Percentiles rank a stretch among this genome's conserved stretches.
Evolutionary conservation across 2,888 invertebrate species (phyloP).

Genomic region (Pollenia amentaria): DNA sequence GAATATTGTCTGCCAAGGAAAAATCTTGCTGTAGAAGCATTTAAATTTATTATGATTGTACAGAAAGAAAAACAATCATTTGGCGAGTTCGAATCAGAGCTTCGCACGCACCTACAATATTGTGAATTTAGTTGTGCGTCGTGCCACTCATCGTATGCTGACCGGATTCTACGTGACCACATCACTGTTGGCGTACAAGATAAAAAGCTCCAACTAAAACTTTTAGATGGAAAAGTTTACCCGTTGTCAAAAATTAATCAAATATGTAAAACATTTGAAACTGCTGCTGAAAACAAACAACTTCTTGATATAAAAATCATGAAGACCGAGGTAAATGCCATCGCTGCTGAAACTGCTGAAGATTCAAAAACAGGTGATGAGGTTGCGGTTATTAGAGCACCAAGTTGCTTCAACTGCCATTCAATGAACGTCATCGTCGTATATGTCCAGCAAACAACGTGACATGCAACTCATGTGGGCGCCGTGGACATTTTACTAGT

Average conservation of each 20-base stretch:
- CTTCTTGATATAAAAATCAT: constrained; percentile 46
- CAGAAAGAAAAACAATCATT: constrained; percentile 74
- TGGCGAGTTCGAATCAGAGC: constrained; percentile 71
- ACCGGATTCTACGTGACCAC: constrained; percentile 71
- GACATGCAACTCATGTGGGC: background rate
- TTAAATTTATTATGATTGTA: constrained; percentile 69
- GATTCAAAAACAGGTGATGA: constrained; percentile 10
- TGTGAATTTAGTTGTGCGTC: constrained; percentile 70
- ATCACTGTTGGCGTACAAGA: constrained; percentile 67
- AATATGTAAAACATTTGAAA: constrained; percentile 64
- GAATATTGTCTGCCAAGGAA: constrained; percentile 64
- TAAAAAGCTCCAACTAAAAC: constrained; percentile 67
- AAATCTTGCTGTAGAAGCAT: constrained; percentile 64
- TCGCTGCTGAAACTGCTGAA: background rate
- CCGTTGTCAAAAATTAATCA: constrained; percentile 63
- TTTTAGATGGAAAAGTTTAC: constrained; percentile 70
- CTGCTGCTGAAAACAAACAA: constrained; percentile 59
- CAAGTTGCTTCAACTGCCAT: constrained; percentile 60
- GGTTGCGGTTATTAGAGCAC: constrained; percentile 8
- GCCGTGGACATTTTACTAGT: no score
- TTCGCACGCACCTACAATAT: constrained; percentile 67
- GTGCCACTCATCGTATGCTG: constrained; percentile 66
- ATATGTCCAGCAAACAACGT: background rate
- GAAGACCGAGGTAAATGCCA: constrained; percentile 5
- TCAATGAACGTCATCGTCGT: constrained; percentile 51